phyloP scores from a whole-genome alignment of 2,888 invertebrate genomes.

The Teinopalpus imperialis region DNA sequence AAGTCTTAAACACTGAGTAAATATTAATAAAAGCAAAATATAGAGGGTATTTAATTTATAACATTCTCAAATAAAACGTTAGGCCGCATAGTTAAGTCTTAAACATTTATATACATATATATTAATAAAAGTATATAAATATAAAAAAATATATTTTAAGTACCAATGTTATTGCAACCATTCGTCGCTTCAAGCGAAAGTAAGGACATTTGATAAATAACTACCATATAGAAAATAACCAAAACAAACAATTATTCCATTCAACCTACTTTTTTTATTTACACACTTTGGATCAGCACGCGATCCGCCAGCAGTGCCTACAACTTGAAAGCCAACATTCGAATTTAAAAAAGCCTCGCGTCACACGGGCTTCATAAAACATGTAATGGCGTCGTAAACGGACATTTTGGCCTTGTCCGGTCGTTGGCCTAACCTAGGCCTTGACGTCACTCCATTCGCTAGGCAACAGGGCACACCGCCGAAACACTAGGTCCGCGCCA shows the following conservation, averaged over 20 bases:
- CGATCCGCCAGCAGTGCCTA: background rate
- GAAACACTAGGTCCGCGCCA: slow-evolving; percentile 11
- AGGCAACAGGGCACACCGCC: slow-evolving; percentile 32
- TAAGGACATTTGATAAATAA: too few species aligned
- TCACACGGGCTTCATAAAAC: slow-evolving; percentile 45
- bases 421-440: slow-evolving; percentile 60
- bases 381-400: slow-evolving; percentile 49
- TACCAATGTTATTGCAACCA: too few species aligned
- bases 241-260: slow-evolving; percentile 10
- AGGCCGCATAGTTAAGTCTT: too few species aligned
- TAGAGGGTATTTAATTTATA: too few species aligned
- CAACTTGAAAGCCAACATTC: slow-evolving; percentile 31
- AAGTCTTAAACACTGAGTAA: too few species aligned
- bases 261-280: background rate
- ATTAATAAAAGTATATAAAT: too few species aligned
- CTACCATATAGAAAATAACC: too few species aligned
- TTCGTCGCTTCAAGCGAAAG: too few species aligned
- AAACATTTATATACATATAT: too few species aligned
- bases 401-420: slow-evolving; percentile 60
- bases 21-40: too few species aligned
- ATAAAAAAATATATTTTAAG: too few species aligned
- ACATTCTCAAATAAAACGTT: too few species aligned
- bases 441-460: slow-evolving; percentile 51
- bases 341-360: slow-evolving; percentile 32
- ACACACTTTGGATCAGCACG: background rate